These are phyloP conservation scores for Mesochorus sp. DNA, from an alignment of 2,888 invertebrate genomes.

Conservation along the genomic window DNA sequence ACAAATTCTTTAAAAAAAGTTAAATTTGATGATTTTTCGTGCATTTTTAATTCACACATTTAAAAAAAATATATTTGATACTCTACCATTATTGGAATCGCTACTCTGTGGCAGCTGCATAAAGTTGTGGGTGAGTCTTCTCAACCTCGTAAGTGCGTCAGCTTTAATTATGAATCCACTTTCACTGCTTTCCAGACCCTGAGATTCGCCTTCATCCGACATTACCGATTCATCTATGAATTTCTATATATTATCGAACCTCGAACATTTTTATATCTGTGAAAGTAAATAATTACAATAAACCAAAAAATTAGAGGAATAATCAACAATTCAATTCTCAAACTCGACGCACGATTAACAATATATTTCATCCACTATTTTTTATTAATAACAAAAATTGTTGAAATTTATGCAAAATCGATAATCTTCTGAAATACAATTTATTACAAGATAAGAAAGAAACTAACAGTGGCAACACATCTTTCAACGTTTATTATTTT, in stretches of 20 bases:
- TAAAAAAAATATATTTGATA: not conserved
- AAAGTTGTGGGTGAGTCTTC: conserved; percentile 71
- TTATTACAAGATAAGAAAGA: too few relatives aligned
- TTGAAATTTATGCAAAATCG: too few relatives aligned
- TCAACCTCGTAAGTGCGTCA: conserved; percentile 66
- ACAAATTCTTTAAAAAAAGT: not conserved
- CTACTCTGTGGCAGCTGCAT: conserved; percentile 68
- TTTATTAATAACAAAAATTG: too few relatives aligned
- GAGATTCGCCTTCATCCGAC: conserved; percentile 75
- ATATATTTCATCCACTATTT: too few relatives aligned
- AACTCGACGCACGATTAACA: too few relatives aligned
- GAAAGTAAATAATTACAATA: not conserved
- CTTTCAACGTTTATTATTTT: too few relatives aligned
- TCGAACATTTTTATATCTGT: conserved; percentile 38
- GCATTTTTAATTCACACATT: not conserved
- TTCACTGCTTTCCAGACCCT: conserved; percentile 70
- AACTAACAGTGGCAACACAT: too few relatives aligned
- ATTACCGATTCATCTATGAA: conserved; percentile 64
- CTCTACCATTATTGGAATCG: conserved; percentile 70
- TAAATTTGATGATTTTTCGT: not conserved
- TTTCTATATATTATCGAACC: not conserved
- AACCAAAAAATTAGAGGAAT: too few relatives aligned
- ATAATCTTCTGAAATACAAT: too few relatives aligned
- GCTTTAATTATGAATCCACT: conserved; percentile 70
- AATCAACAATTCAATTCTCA: too few relatives aligned